Percentiles rank a stretch among this genome's conserved stretches.
These are phyloP conservation scores for Drosophila nebulosa DNA, from an alignment of 1,140 invertebrate species.

Conservation along the genomic window DNA sequence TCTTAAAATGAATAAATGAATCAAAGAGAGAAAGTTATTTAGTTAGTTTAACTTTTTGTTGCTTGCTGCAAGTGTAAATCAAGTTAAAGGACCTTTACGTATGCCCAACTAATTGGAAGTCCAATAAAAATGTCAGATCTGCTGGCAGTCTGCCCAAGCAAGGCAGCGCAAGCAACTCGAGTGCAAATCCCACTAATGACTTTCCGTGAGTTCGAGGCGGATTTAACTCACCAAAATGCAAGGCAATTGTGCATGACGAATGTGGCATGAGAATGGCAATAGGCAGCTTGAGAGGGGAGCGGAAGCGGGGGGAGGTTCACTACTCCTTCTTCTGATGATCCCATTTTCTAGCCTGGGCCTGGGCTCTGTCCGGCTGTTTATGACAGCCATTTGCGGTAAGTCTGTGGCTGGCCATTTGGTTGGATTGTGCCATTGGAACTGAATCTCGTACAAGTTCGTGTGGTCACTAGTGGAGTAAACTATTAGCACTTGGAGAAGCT, in stretches of 20 bases:
- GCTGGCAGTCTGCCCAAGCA: conserved; percentile 54
- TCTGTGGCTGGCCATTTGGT: conserved; percentile 58
- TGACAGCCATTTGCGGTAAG: conserved; percentile 75
- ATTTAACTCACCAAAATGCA: conserved; percentile 45
- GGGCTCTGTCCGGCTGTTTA: conserved; percentile 46
- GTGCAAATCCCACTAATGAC: conserved; percentile 75
- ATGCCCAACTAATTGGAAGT: conserved; percentile 75
- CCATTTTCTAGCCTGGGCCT: conserved; percentile 2
- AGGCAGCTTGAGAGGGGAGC: neutral
- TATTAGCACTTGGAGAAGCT: conserved; percentile 39
- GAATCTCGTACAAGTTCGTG: conserved; percentile 55
- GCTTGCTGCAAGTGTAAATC: conserved; percentile 62
- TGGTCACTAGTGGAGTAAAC: conserved; percentile 60
- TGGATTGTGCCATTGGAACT: conserved; percentile 36
- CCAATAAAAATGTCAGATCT: conserved; percentile 79
- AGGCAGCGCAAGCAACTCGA: conserved; percentile 62
- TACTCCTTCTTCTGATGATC: conserved; percentile 1
- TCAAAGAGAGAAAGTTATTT: too few species aligned
- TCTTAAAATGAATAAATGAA: too few species aligned
- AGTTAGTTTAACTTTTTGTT: neutral
- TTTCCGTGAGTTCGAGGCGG: conserved; percentile 66
- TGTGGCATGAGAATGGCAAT: conserved; percentile 50
- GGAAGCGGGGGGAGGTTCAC: neutral
- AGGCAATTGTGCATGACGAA: conserved; percentile 76
- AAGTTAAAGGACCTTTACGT: conserved; percentile 63